These are phyloP conservation scores for Mesorhabditis belari DNA, from an alignment of 2,888 invertebrate genomes.

Conservation along the genomic window DNA sequence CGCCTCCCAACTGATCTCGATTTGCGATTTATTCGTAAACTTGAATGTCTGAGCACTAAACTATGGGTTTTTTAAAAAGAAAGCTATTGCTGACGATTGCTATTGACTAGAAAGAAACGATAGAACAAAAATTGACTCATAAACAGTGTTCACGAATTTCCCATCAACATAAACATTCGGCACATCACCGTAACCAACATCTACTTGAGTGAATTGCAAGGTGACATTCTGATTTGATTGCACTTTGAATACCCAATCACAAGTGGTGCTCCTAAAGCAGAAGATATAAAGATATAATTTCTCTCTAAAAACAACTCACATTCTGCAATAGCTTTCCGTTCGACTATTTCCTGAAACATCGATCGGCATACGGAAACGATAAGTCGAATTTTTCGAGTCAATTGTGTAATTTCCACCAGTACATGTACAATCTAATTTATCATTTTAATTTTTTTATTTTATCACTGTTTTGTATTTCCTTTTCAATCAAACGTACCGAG, in stretches of 20 bases:
- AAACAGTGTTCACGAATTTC: background rate
- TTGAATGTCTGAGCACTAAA: background rate
- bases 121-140: background rate
- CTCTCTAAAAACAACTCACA: too few relatives aligned
- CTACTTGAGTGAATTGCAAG: background rate
- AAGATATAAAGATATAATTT: background rate
- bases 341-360: background rate
- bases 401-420: background rate
- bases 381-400: background rate
- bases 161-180: background rate
- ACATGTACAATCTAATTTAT: background rate
- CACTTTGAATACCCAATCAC: background rate
- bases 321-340: background rate
- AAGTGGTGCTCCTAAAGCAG: background rate
- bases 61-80: too few relatives aligned
- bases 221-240: background rate
- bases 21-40: background rate
- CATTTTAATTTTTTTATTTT: too few relatives aligned
- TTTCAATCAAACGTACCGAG: too few relatives aligned
- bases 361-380: background rate
- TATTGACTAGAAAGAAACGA: background rate
- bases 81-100: too few relatives aligned
- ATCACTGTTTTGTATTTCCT: too few relatives aligned
- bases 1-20: background rate
- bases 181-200: background rate